Percentiles rank a stretch among this genome's conserved stretches.
Conservation (phyloP, 2,113 vertebrate genomes). For the Andinoacara biseriatus region DNA sequence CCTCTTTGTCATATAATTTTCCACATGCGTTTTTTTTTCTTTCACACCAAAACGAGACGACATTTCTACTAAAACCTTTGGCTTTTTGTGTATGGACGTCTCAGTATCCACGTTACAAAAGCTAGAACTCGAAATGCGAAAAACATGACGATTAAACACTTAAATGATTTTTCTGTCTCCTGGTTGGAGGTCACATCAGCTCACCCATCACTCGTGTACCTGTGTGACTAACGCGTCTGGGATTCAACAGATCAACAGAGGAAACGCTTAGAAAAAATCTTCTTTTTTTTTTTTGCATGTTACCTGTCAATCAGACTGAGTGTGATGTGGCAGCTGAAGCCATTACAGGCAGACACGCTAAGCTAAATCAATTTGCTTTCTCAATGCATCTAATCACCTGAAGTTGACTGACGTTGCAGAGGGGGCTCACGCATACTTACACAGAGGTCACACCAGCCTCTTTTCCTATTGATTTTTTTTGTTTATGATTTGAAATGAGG, state of each 20-base stretch:
- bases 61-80: not conserved
- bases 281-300: not conserved
- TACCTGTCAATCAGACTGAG: conserved; percentile 13
- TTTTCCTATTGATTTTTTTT: conserved; percentile 25
- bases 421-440: conserved; percentile 16
- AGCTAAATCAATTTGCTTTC: conserved; percentile 55
- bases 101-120: not conserved
- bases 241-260: not conserved
- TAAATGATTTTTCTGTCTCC: not conserved
- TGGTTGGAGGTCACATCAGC: not conserved
- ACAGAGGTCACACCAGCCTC: not conserved
- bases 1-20: not conserved
- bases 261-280: not conserved
- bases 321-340: conserved; percentile 16
- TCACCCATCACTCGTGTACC: not conserved
- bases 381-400: conserved; percentile 52
- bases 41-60: not conserved
- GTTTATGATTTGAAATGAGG: conserved; percentile 3
- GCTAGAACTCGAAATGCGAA: not conserved
- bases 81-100: not conserved
- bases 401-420: conserved; percentile 24
- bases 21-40: not conserved
- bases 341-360: conserved; percentile 40
- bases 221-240: not conserved
- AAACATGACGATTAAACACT: not conserved